Base-by-base conservation (phyloP, 2,113 vertebrate genomes). In the Cinclus cinclus region DNA sequence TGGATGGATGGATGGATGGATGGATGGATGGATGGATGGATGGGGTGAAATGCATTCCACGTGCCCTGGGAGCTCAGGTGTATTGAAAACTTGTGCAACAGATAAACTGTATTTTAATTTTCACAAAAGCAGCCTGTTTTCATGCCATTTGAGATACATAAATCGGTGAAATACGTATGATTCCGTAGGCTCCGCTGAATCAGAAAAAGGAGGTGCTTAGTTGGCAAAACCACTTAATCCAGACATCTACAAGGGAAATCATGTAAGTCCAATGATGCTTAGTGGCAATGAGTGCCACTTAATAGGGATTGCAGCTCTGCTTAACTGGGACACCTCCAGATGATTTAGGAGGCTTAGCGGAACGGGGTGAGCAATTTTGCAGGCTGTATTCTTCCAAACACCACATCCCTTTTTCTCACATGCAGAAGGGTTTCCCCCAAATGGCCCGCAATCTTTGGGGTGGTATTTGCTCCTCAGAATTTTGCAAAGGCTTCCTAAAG, bases 191-290 rank as follows among this genome's bases (percentile, higher is more conserved):
- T 73, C 75, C 4, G 3, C 85, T 93, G 92, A 88, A 93, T 90
- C 80, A 55, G 85, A 60, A 93, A 94, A 90, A 94, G 95, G 95
- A 96, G 90, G 85, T 82, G 92, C 92, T 97, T 92, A 96, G 92
- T 79, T 95, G 95, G 94, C 92, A 97, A 97, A 97, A 96, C 76
- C 88, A 49, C 90, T 96, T 96, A 96, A 96, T 95, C 90, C 93
- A 94, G 88, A 87, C 95, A 96, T 97, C 96, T 97, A 96, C 94
- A 94, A 97, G 95, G 88, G 92, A 97, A 96, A 96, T 95, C 73
- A 1, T 46, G 20, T 96, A 95, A 97, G 83, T 90, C 92, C 94
- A 78, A 94, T 0, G 41, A 56, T 73, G 93, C 88, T 97, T 96
- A 96, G 93, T 96, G 88, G 92, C 93, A 92, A 86, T 79, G 95